Conservation (phyloP, 2,888 invertebrate species). For the Morinoia aosen region DNA sequence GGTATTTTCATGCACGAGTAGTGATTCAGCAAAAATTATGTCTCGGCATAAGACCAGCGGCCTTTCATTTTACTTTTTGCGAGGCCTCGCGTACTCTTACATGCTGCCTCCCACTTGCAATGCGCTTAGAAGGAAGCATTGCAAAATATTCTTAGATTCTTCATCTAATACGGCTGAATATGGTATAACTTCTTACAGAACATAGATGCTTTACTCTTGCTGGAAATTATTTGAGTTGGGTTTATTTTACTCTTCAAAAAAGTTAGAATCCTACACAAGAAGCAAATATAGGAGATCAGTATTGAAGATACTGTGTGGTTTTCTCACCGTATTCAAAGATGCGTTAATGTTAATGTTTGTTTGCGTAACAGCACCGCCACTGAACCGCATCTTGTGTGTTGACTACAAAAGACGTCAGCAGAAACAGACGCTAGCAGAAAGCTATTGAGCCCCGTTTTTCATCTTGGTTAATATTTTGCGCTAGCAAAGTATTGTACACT, state of each 20-base stretch:
- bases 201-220: background rate
- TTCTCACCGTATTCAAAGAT: background rate
- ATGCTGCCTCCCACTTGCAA: background rate
- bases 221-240: background rate
- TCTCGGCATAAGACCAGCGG: background rate
- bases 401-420: background rate
- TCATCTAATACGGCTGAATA: background rate
- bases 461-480: too few species aligned
- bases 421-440: background rate
- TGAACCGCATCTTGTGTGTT: background rate
- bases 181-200: background rate
- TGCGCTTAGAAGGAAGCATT: background rate
- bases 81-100: background rate
- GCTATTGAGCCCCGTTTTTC: too few species aligned
- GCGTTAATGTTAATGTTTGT: background rate
- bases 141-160: background rate
- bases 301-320: background rate
- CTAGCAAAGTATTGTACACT: too few species aligned
- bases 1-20: background rate
- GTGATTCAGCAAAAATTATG: background rate
- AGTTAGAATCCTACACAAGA: background rate
- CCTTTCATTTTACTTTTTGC: background rate
- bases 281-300: background rate
- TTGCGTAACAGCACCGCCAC: background rate
- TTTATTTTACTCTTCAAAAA: background rate